Evolutionary conservation across 2,113 vertebrate species (phyloP).

Genomic region (Passer domesticus): DNA sequence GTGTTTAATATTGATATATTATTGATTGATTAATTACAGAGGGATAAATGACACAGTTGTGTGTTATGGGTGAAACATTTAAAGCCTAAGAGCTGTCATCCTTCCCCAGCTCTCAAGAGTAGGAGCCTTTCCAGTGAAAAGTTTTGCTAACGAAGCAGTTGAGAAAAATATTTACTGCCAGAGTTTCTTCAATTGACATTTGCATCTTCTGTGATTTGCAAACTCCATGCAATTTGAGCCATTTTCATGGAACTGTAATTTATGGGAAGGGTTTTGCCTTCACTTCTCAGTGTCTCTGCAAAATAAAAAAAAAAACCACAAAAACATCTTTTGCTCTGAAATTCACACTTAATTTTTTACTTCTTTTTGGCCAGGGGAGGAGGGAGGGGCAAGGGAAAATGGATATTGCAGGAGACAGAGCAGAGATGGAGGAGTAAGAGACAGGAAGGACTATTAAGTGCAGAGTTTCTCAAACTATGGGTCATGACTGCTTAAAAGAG

Average conservation of each 20-base stretch:
- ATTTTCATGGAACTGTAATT: not conserved
- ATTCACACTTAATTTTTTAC: conserved; percentile 65
- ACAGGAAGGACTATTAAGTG: conserved; percentile 17
- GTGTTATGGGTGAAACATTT: not conserved
- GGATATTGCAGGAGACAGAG: conserved; percentile 26
- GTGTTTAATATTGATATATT: not conserved
- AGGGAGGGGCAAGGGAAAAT: conserved; percentile 27
- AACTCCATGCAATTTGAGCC: not conserved
- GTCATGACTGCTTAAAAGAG: not conserved
- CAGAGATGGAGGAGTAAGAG: conserved; percentile 37
- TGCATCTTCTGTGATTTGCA: conserved; percentile 34
- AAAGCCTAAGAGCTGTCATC: not conserved
- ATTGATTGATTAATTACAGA: conserved; percentile 27
- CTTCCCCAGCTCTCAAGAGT: not conserved
- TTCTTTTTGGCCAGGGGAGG: conserved; percentile 15
- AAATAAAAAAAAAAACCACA: not conserved
- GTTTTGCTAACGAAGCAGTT: not conserved
- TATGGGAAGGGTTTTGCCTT: not conserved
- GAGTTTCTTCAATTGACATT: not conserved
- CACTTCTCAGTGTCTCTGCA: not conserved
- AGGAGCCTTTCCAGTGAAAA: conserved; percentile 4
- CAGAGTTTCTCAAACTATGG: conserved; percentile 28
- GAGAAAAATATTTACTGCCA: conserved; percentile 52
- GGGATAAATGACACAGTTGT: not conserved
- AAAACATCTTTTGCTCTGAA: conserved; percentile 27